Evolutionary conservation across 2,797 vertebrate species (phyloP).

Genomic region (Anguilla obscura): DNA sequence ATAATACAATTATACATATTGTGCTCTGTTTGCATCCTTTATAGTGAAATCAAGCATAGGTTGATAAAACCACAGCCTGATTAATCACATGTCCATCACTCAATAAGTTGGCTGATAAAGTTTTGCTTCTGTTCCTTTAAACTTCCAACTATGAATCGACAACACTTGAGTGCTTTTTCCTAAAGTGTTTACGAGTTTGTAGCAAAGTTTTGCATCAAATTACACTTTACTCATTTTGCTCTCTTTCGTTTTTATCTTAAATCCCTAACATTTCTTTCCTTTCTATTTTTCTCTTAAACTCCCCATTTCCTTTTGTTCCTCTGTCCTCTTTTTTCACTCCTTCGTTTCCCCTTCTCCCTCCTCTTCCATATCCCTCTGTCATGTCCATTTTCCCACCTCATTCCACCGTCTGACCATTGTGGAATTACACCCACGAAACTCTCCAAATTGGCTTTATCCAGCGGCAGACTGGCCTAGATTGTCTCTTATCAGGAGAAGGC

Average conservation of each 20-base stretch:
- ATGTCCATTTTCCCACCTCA: neutral
- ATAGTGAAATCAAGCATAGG: neutral
- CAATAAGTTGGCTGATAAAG: neutral
- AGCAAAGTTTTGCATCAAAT: neutral
- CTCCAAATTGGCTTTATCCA: neutral
- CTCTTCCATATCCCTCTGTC: slow-evolving; percentile 32
- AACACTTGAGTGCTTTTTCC: neutral
- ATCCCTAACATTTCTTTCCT: neutral
- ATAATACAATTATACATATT: neutral
- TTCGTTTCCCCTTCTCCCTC: slow-evolving; percentile 57
- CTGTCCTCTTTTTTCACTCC: slow-evolving; percentile 50
- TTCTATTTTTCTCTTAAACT: neutral
- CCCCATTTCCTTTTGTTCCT: slow-evolving; percentile 38
- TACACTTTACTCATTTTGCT: neutral
- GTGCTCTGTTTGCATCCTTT: neutral
- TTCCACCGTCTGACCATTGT: neutral
- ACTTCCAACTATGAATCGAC: neutral
- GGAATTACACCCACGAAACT: neutral
- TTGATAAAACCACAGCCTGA: neutral
- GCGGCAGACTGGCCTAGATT: neutral
- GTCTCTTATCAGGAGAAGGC: neutral
- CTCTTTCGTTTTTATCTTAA: neutral
- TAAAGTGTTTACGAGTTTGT: neutral
- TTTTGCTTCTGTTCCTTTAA: neutral
- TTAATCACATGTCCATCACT: neutral